Evolutionary conservation across 2,888 invertebrate genomes (phyloP), one percentile per base, ranked within the genome.

Genomic region (Agonopterix subpropinquella): DNA sequence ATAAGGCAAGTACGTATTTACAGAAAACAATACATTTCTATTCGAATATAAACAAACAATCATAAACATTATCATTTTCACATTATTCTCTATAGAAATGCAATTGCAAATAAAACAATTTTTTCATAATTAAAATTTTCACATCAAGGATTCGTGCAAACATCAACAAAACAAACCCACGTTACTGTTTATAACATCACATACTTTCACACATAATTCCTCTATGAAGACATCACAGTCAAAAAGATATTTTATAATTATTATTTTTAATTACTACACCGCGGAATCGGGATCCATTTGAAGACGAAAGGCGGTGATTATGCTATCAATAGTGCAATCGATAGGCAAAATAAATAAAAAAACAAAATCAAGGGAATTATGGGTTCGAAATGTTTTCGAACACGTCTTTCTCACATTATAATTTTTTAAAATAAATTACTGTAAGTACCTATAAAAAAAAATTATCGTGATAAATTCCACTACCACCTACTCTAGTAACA

Each of bases 211-310:
- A 75, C 73, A 64, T 68, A 74, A 28, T 79, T 86, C 78, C 79
- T 86, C 82, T 86, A 84, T 75, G 83, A 87, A 87, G 83, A 86
- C 85, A 88, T 88, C 87, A 88, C 87, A 88, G 87, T 79, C 84
- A 77, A 78, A 78, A 82, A 79, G 65, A 69, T 70, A 71, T 68
- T 66, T 28, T 62, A 59, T 64, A 77, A 67, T 70, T 72, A 74
- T 62, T 62, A 28, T 28, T 28, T 28, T 28, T 64, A 63, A 67
- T 70, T 70, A 70, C 65, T 62, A 57, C 28, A 28, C 28, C 5
- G 28, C 7, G 28, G 5, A 5, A 28, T 7, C 28, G 5, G 28
- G 7, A 1, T 7, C 28, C 5, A 7, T 28, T 28, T 28, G 28
- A 28, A 28, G 7, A 1, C 28, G 28, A 28, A 28, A 28, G 4